Percentiles rank a stretch among this genome's conserved stretches.
Evolutionary conservation across 2,797 vertebrate genomes (phyloP).

Genomic region (Syncerus caffer): DNA sequence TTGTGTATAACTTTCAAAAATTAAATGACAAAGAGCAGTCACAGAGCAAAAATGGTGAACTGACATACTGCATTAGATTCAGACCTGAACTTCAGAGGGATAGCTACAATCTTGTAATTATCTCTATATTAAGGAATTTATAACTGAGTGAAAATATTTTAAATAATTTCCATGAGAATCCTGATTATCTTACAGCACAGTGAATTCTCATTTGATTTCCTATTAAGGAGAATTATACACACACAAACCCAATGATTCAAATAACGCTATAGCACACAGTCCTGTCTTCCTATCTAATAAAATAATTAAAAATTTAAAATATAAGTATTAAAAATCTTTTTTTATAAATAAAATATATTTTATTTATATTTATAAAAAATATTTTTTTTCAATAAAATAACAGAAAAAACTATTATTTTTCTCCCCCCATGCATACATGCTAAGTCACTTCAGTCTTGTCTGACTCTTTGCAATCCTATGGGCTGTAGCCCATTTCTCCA

Average conservation of each 20-base stretch:
- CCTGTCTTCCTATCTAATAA: background rate
- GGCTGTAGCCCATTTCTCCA: background rate
- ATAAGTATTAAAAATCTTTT: background rate
- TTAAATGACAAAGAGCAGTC: slow-evolving; percentile 11
- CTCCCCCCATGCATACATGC: background rate
- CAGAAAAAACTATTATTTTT: background rate
- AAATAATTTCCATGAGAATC: background rate
- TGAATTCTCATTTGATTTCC: background rate
- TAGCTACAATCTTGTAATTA: background rate
- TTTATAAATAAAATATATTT: too few relatives aligned
- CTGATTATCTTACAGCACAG: background rate
- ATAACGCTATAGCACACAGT: background rate
- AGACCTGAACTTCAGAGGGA: slow-evolving; percentile 44
- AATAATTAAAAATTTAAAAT: background rate
- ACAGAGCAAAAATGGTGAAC: background rate
- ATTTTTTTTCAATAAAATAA: too few relatives aligned
- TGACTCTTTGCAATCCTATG: background rate
- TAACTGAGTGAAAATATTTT: background rate
- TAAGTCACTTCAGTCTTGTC: background rate
- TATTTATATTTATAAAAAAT: too few relatives aligned
- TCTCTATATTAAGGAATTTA: background rate
- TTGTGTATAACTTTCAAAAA: background rate
- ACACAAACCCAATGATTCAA: background rate
- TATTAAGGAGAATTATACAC: background rate
- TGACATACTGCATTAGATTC: background rate